Conservation (phyloP, 2,888 invertebrate genomes). For the Campaea margaritaria region DNA sequence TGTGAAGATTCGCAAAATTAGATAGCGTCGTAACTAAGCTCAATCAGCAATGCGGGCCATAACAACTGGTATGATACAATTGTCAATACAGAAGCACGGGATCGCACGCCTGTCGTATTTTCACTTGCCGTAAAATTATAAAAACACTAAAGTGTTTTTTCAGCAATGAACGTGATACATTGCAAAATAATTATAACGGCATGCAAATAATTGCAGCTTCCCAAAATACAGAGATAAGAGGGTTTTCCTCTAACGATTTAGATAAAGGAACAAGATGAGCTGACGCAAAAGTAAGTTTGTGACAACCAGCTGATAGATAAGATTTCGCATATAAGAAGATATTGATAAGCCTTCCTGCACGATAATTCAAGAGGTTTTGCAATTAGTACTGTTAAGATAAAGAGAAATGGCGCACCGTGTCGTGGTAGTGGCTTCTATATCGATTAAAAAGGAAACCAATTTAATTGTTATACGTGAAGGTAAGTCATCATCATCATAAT, state of each 20-base stretch:
- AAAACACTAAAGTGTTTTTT: no score
- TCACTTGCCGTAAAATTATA: no score
- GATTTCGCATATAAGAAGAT: constrained; percentile 4
- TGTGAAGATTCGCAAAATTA: no score
- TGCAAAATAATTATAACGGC: no score
- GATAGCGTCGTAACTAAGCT: no score
- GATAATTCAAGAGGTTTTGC: not conserved
- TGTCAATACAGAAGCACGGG: no score
- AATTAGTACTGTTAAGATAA: not conserved
- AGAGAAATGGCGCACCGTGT: constrained; percentile 1
- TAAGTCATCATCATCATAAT: no score
- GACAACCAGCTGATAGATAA: constrained; percentile 4
- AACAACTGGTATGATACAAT: no score
- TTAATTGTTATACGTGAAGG: not conserved
- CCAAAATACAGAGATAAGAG: not conserved
- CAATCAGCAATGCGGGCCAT: no score
- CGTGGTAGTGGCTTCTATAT: not conserved
- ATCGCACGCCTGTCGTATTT: no score
- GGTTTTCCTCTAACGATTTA: constrained; percentile 22
- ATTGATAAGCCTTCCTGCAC: not conserved
- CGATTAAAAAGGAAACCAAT: constrained; percentile 1
- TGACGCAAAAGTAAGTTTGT: constrained; percentile 2
- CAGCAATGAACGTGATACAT: no score
- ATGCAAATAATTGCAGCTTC: not conserved
- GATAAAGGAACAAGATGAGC: constrained; percentile 18